Conservation (phyloP, 2,797 vertebrate species). For the Eupleurogrammus muticus region DNA sequence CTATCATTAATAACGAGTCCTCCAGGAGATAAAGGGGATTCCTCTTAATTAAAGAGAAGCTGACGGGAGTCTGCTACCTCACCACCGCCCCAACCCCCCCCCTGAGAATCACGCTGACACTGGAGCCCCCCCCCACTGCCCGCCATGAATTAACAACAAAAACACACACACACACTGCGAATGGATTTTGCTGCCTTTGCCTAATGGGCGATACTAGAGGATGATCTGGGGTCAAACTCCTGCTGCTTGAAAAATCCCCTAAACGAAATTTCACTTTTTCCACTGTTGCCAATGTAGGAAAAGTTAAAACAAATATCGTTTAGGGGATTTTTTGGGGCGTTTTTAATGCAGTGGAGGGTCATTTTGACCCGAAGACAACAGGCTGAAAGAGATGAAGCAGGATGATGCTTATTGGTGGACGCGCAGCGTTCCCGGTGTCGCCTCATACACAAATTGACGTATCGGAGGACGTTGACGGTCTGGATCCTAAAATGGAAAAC, state of each 20-base stretch:
- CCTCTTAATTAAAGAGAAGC: slow-evolving; percentile 67
- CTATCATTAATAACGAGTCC: slow-evolving; percentile 70
- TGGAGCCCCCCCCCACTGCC: slow-evolving; percentile 6
- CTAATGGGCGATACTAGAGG: slow-evolving; percentile 20
- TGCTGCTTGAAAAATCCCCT: no score
- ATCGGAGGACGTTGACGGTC: background rate
- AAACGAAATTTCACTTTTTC: no score
- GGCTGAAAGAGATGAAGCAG: slow-evolving; percentile 33
- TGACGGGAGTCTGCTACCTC: slow-evolving; percentile 59
- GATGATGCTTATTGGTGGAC: no score
- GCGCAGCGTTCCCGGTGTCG: no score
- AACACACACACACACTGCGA: slow-evolving; percentile 5
- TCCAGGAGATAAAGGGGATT: slow-evolving; percentile 60
- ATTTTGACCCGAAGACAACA: no score
- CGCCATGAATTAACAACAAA: slow-evolving; percentile 16
- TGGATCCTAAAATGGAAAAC: slow-evolving; percentile 16
- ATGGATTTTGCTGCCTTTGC: slow-evolving; percentile 17
- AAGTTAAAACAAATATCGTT: no score
- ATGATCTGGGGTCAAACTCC: slow-evolving; percentile 17
- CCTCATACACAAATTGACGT: background rate
- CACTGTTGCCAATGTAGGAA: no score
- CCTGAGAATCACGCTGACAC: slow-evolving; percentile 15
- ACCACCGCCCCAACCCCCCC: slow-evolving; percentile 24
- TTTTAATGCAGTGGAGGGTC: no score
- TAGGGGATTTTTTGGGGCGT: no score